Evolutionary conservation across 2,113 vertebrate genomes (phyloP).

Genomic region (Aphyosemion australe): DNA sequence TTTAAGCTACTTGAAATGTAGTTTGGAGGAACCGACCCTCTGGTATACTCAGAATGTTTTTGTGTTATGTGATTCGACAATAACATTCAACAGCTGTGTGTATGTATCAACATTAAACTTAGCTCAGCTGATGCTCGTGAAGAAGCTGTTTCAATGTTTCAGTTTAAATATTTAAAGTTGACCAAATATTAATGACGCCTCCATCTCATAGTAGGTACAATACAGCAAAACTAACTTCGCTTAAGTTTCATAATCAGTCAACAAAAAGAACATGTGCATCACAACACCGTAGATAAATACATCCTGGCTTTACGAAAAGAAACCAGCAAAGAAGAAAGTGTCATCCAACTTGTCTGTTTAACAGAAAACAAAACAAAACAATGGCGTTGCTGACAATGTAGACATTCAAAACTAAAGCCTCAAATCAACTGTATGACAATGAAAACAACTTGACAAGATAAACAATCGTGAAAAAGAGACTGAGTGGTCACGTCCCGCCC

Average conservation of each 20-base stretch:
- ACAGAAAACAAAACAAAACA: constrained; percentile 48
- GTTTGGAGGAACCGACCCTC: background rate
- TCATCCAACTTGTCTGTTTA: constrained; percentile 59
- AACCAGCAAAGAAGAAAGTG: constrained; percentile 46
- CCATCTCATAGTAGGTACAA: constrained; percentile 53
- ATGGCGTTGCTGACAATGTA: constrained; percentile 59
- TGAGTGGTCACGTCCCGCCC: constrained; percentile 76
- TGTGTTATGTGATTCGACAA: constrained; percentile 55
- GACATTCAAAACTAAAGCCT: constrained; percentile 79
- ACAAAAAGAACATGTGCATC: constrained; percentile 59
- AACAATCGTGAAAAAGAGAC: constrained; percentile 78
- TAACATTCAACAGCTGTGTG: constrained; percentile 76
- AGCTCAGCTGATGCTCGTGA: constrained; percentile 44
- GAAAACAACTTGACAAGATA: constrained; percentile 66
- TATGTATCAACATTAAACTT: constrained; percentile 40
- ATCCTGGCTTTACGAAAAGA: constrained; percentile 37
- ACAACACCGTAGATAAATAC: constrained; percentile 61
- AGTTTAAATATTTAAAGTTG: constrained; percentile 28
- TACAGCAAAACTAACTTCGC: constrained; percentile 44
- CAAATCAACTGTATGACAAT: constrained; percentile 61
- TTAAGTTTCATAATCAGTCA: constrained; percentile 43
- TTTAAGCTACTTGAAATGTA: constrained; percentile 11
- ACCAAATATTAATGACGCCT: constrained; percentile 41
- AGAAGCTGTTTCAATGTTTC: constrained; percentile 12
- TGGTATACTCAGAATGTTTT: constrained; percentile 35